These are phyloP conservation scores for Centropus unirufus DNA, from an alignment of 2,113 vertebrate species.

Conservation along the genomic window DNA sequence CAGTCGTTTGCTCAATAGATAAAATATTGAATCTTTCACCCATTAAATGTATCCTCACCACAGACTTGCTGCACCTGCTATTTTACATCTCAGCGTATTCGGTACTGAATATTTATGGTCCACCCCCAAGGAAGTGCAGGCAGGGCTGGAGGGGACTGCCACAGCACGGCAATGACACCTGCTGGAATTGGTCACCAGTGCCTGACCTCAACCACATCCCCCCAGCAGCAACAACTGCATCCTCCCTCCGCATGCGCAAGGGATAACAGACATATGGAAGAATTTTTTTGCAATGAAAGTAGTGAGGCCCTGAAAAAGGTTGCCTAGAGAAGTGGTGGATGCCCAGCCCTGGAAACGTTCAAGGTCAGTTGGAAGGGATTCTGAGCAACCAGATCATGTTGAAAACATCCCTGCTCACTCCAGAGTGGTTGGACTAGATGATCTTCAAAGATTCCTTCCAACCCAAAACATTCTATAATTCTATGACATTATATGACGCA, in stretches of 20 bases:
- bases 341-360: neutral
- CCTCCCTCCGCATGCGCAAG: neutral
- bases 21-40: conserved; percentile 70
- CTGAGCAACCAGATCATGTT: neutral
- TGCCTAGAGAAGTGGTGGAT: neutral
- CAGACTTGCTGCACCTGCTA: conserved; percentile 75
- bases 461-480: neutral
- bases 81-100: conserved; percentile 68
- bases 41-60: conserved; percentile 59
- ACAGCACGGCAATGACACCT: conserved; percentile 54
- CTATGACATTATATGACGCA: neutral
- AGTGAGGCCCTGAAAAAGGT: neutral
- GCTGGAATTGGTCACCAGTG: neutral
- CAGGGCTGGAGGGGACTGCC: neutral
- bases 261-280: neutral
- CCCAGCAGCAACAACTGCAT: neutral
- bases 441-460: neutral
- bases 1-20: conserved; percentile 66
- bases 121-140: neutral
- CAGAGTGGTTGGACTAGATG: no score
- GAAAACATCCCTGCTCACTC: neutral
- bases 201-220: rapidly evolving
- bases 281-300: no score
- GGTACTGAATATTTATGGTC: conserved; percentile 72
- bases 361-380: rapidly evolving